A percentile compares a stretch with the other conserved stretches of the same genome.
phyloP scores from a whole-genome alignment of 2,888 invertebrate species.

The Cheilosia pagana region DNA sequence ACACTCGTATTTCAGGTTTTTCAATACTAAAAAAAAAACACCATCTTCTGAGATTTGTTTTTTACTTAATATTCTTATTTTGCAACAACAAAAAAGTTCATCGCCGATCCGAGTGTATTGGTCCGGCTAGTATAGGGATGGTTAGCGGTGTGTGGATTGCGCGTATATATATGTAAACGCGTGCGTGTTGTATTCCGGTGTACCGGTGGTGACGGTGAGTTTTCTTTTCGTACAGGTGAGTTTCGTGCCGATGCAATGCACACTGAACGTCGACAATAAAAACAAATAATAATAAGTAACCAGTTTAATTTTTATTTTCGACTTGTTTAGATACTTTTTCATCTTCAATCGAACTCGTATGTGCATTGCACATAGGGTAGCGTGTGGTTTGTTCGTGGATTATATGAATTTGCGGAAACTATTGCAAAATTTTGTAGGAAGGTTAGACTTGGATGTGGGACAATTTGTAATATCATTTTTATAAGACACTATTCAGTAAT shows the following conservation, averaged over 20 bases:
- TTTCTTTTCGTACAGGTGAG: constrained; percentile 75
- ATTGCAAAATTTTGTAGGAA: neutral
- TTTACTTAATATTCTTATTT: constrained; percentile 64
- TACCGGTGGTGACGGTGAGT: constrained; percentile 68
- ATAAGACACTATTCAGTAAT: too few species aligned
- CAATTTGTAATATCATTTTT: too few species aligned
- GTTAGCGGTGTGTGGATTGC: constrained; percentile 49
- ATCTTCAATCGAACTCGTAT: constrained; percentile 13
- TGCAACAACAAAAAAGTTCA: constrained; percentile 58
- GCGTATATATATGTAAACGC: constrained; percentile 55
- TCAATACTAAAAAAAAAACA: constrained; percentile 40
- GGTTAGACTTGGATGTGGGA: neutral
- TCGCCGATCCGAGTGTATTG: constrained; percentile 2
- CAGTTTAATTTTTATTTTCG: constrained; percentile 71
- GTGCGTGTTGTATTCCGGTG: constrained; percentile 61
- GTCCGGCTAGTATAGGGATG: neutral
- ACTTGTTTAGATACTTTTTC: constrained; percentile 63
- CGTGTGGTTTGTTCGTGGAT: constrained; percentile 4
- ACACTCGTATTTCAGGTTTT: constrained; percentile 75
- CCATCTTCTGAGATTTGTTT: constrained; percentile 51
- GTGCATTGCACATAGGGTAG: constrained; percentile 39
- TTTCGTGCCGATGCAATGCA: constrained; percentile 59
- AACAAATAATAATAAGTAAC: constrained; percentile 70
- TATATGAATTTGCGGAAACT: neutral
- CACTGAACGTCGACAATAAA: constrained; percentile 51